Evolutionary conservation across 2,888 invertebrate genomes (phyloP).

Genomic region (Rambutsinella grinnellia): DNA sequence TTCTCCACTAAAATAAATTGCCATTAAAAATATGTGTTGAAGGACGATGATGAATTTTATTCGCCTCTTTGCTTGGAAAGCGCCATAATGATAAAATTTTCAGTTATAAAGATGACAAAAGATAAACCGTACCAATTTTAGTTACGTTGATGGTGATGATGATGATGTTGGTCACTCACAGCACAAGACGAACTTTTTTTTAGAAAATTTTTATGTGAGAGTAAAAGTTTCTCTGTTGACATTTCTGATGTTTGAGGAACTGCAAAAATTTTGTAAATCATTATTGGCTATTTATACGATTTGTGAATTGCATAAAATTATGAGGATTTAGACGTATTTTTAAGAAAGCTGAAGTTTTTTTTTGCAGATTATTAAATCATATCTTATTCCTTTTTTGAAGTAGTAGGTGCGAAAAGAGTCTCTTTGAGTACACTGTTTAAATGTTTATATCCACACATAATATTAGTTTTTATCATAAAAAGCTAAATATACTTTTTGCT

Average conservation of each 20-base stretch:
- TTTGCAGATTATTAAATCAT: neutral
- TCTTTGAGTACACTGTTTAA: conserved; percentile 3
- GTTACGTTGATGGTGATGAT: conserved; percentile 8
- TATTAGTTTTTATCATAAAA: conserved; percentile 24
- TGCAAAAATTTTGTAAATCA: conserved; percentile 29
- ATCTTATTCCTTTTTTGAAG: conserved; percentile 1
- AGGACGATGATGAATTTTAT: no score
- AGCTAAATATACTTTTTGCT: conserved; percentile 30
- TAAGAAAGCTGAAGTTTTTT: neutral
- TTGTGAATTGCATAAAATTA: neutral
- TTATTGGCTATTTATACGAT: conserved; percentile 4
- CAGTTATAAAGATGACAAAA: no score
- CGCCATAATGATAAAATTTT: no score
- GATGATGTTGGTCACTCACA: conserved; percentile 13
- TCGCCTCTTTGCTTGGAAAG: no score
- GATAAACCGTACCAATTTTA: no score
- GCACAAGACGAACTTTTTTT: no score
- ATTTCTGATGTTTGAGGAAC: conserved; percentile 14
- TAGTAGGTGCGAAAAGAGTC: conserved; percentile 13
- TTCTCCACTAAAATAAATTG: no score
- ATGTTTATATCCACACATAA: conserved; percentile 16
- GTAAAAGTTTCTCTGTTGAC: conserved; percentile 26
- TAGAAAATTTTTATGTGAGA: conserved; percentile 19
- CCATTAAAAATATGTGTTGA: no score
- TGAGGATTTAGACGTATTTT: neutral